Base-by-base conservation (phyloP, 2,888 invertebrate genomes). In the Aphidoletes aphidimyza region DNA sequence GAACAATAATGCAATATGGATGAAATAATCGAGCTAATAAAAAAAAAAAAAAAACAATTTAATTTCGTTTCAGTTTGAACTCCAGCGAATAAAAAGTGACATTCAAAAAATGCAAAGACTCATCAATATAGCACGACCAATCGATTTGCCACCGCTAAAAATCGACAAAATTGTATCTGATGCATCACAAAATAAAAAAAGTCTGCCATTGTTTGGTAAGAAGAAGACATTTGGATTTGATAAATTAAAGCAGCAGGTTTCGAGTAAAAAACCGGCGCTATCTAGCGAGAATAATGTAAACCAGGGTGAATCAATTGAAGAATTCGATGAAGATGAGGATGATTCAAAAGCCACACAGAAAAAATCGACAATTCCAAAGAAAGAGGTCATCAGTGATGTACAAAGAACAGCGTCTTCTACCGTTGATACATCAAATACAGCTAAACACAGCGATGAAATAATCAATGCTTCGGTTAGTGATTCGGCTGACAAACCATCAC, bases 51-150 rank as follows among this genome's bases (percentile, higher is more conserved):
- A n/a, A n/a, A n/a, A n/a, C n/a, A n/a, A n/a, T n/a, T n/a, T n/a
- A n/a, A n/a, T 83, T 85, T 11, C 85, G 86, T 88, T 87, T 6
- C 87, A 94, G 93, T 90, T 92, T 87, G 93, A 93, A 85, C 91
- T 97, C 42, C 91, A 93, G 54, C 93, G 93, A 85, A 88, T 97
- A 6, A 93, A 93, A 87, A 89, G 91, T 14, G 96, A 97, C 87
- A 92, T 95, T 85, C 89, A 91, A 0, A 93, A 93, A 87, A 89
- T 95, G 0, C 91, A 94, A 54, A 93, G 93, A 34, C 89, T 98
- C 36, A 93, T 95, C 0, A 94, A 95, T 86, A 90, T 98, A 59
- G 94, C 94, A 0, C 92, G 93, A 86, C 96, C 96, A 0, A 92
- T 94, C 0, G 89, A 91, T 87, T 89, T 93, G 83, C 94, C 93